These are phyloP conservation scores for Actenoides lindsayi DNA, from an alignment of 2,113 vertebrate genomes.

Conservation along the genomic window DNA sequence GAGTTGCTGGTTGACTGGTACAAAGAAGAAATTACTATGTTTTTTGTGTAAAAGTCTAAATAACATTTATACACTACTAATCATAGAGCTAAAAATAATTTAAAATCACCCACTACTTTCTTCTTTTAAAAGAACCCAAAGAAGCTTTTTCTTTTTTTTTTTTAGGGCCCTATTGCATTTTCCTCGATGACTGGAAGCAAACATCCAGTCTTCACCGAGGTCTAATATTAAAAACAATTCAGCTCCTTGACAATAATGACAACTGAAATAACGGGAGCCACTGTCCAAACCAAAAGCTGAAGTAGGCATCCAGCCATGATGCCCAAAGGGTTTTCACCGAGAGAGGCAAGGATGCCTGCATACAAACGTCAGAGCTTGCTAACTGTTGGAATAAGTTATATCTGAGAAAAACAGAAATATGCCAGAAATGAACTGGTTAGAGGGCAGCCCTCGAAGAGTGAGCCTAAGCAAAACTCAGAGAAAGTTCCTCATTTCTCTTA, in stretches of 20 bases:
- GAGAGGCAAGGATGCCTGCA: neutral
- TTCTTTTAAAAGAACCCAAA: constrained; percentile 4
- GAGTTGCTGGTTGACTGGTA: neutral
- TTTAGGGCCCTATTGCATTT: neutral
- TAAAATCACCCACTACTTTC: neutral
- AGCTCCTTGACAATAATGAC: neutral
- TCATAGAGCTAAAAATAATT: constrained; percentile 37
- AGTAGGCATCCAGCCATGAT: neutral
- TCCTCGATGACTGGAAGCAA: neutral
- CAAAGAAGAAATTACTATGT: constrained; percentile 4
- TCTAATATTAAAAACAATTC: neutral
- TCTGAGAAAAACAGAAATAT: neutral
- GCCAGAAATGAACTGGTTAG: neutral
- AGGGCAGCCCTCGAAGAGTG: neutral
- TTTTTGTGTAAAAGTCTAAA: constrained; percentile 4
- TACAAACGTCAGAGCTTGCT: neutral
- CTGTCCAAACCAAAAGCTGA: neutral
- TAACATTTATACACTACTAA: neutral
- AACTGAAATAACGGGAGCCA: neutral
- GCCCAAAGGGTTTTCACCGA: neutral
- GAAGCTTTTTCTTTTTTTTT: neutral
- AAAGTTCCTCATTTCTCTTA: neutral
- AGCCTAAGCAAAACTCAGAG: neutral
- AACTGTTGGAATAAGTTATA: neutral
- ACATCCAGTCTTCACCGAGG: neutral